phyloP scores from a whole-genome alignment of 1,140 invertebrate species.

The Asbolus verrucosus region DNA sequence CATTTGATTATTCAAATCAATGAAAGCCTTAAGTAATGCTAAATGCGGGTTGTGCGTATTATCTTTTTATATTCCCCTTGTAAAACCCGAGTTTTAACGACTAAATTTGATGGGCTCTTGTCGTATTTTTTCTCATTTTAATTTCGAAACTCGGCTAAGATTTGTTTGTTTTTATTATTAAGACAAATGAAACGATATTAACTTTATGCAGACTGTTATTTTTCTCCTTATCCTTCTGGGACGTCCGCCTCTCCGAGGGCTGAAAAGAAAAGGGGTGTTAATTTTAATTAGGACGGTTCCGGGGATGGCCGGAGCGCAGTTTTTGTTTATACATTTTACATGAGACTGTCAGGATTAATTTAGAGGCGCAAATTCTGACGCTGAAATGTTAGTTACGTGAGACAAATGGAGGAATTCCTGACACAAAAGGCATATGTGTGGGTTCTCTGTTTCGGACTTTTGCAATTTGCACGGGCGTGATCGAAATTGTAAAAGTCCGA shows the following conservation, averaged over 20 bases:
- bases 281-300: constrained; percentile 2
- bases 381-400: not conserved
- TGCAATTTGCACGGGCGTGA: not conserved
- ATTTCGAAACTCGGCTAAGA: too few relatives aligned
- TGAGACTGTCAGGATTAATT: constrained; percentile 5
- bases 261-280: not conserved
- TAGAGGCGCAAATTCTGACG: not conserved
- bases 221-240: not conserved
- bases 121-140: too few relatives aligned
- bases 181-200: too few relatives aligned
- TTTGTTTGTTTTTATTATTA: too few relatives aligned
- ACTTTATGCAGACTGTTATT: too few relatives aligned
- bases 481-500: not conserved
- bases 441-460: not conserved
- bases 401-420: not conserved
- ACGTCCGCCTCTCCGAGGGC: not conserved
- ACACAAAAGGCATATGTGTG: constrained; percentile 8
- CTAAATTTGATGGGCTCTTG: too few relatives aligned
- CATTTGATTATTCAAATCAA: too few relatives aligned
- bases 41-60: too few relatives aligned
- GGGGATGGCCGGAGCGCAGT: not conserved
- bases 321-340: constrained; percentile 16
- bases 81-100: too few relatives aligned
- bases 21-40: too few relatives aligned
- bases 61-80: too few relatives aligned